Evolutionary conservation across 1,140 invertebrate species (phyloP).

Genomic region (Pogonognathellus flavescens): DNA sequence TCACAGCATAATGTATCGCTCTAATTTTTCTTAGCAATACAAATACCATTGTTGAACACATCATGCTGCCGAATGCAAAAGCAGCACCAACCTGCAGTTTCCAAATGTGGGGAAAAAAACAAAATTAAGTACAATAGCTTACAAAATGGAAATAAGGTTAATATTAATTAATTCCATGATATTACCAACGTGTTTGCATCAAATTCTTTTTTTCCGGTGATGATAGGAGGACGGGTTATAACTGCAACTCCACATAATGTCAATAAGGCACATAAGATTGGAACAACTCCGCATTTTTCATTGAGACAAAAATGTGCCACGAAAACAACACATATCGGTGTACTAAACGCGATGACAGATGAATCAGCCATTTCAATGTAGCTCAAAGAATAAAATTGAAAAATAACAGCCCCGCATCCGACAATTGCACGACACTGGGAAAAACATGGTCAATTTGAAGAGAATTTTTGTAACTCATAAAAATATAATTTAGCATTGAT

Average conservation of each 20-base stretch:
- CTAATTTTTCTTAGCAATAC: constrained; percentile 54
- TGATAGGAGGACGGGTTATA: constrained; percentile 45
- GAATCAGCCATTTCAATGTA: constrained; percentile 54
- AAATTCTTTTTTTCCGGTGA: constrained; percentile 46
- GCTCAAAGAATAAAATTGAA: constrained; percentile 54
- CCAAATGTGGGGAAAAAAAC: too few species aligned
- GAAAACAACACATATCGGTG: constrained; percentile 48
- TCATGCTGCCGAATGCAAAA: constrained; percentile 50
- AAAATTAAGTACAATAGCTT: too few species aligned
- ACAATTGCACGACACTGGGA: constrained; percentile 34
- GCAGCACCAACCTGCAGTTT: constrained; percentile 52
- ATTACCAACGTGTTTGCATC: constrained; percentile 41
- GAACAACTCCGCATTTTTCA: constrained; percentile 44
- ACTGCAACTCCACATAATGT: constrained; percentile 48
- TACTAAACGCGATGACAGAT: constrained; percentile 44
- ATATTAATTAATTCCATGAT: too few species aligned
- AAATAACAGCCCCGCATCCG: constrained; percentile 38
- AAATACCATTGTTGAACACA: constrained; percentile 2
- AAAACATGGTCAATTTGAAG: neutral
- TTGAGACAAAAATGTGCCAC: constrained; percentile 36
- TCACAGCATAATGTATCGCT: constrained; percentile 55
- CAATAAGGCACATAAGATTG: constrained; percentile 12
- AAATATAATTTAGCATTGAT: too few species aligned
- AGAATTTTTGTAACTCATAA: too few species aligned
- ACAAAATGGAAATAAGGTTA: too few species aligned